Evolutionary conservation across 2,797 vertebrate species (phyloP).

Genomic region (Helarctos malayanus): DNA sequence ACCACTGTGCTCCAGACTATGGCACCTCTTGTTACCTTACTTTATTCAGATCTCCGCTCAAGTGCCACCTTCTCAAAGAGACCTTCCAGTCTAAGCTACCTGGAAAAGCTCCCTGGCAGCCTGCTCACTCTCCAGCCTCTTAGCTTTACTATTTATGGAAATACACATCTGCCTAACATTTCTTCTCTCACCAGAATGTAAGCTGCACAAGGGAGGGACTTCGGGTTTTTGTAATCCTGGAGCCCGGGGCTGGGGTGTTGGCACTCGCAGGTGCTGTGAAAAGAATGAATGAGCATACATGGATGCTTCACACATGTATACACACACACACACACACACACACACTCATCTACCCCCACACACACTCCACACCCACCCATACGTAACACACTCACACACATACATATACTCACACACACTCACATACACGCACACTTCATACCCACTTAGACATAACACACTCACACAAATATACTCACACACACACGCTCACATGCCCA

Average conservation of each 20-base stretch:
- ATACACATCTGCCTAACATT: not conserved
- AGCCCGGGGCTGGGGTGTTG: not conserved
- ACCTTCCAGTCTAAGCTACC: not conserved
- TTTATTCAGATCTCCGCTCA: not conserved
- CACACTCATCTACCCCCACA: not conserved
- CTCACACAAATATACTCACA: not conserved
- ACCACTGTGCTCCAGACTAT: fast-evolving
- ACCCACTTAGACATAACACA: not conserved
- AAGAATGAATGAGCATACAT: not conserved
- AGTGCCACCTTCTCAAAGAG: not conserved
- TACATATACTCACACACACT: not conserved
- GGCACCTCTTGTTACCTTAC: not conserved
- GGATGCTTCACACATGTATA: not conserved
- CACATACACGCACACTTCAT: not conserved
- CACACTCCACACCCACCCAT: too few relatives aligned
- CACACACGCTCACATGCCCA: not conserved
- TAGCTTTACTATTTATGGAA: not conserved
- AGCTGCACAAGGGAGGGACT: not conserved
- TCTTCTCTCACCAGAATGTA: not conserved
- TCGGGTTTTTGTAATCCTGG: not conserved
- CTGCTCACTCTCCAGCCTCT: not conserved
- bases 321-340: too few relatives aligned
- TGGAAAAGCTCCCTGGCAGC: not conserved
- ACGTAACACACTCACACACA: not conserved
- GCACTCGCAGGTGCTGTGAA: not conserved